Conservation (phyloP, 2,888 invertebrate species). For the Galeopsomyia nigrocyanea region DNA sequence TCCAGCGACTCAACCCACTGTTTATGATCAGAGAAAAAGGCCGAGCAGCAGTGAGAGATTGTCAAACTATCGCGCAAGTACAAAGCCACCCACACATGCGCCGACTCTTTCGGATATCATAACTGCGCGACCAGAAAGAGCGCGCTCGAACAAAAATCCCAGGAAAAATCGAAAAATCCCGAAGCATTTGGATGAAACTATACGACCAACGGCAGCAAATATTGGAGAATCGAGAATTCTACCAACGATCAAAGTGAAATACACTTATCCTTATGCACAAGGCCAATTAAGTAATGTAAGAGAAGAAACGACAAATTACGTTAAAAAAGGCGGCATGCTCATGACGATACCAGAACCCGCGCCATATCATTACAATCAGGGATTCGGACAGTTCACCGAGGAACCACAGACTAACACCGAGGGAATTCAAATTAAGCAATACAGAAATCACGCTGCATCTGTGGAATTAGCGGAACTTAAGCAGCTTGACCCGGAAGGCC, state of each 20-base stretch:
- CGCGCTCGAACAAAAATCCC: background rate
- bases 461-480: slow-evolving; percentile 53
- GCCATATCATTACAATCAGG: slow-evolving; percentile 54
- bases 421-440: slow-evolving; percentile 54
- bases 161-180: background rate
- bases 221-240: no score
- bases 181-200: no score
- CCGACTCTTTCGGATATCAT: background rate
- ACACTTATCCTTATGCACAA: no score
- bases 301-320: slow-evolving; percentile 19
- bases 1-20: background rate
- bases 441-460: slow-evolving; percentile 54
- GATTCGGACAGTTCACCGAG: slow-evolving; percentile 52
- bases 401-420: slow-evolving; percentile 54
- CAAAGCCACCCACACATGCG: background rate
- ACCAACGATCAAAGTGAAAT: no score
- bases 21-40: background rate
- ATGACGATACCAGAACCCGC: slow-evolving; percentile 45
- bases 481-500: slow-evolving; percentile 30
- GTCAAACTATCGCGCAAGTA: background rate
- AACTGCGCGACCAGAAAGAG: slow-evolving; percentile 1
- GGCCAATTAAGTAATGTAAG: background rate
- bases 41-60: slow-evolving; percentile 1
- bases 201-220: no score
- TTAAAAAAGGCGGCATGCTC: slow-evolving; percentile 35